Percentiles rank a stretch among this genome's conserved stretches.
These are phyloP conservation scores for Silurus aristotelis DNA, from an alignment of 2,797 vertebrate species.

Conservation along the genomic window DNA sequence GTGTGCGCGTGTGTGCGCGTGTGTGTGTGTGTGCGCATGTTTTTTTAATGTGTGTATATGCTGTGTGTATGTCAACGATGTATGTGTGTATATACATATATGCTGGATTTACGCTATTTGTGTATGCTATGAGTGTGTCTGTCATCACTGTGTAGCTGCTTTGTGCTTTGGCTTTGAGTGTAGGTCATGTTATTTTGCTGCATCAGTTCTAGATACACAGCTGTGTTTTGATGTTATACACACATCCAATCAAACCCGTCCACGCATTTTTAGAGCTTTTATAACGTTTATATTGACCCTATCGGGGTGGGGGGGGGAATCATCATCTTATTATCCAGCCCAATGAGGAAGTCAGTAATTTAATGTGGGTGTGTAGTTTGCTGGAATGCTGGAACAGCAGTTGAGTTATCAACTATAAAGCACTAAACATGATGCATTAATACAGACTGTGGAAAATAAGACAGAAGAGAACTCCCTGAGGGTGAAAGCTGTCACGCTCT, in stretches of 20 bases:
- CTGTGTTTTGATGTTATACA: not conserved
- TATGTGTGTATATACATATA: too few relatives aligned
- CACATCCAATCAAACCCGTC: not conserved
- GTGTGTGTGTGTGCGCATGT: not conserved
- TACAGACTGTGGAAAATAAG: not conserved
- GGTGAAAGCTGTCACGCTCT: not conserved
- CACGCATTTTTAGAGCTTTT: not conserved
- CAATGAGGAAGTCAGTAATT: not conserved
- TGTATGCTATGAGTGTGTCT: conserved; percentile 9
- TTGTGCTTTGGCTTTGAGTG: not conserved
- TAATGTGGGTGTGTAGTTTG: not conserved
- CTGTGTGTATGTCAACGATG: not conserved
- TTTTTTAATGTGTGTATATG: not conserved
- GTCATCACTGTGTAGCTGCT: conserved; percentile 28
- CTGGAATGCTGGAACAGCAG: not conserved
- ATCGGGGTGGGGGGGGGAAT: not conserved
- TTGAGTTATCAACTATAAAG: not conserved
- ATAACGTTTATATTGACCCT: not conserved
- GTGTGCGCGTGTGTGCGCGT: too few relatives aligned
- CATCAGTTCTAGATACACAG: not conserved
- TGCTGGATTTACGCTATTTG: too few relatives aligned
- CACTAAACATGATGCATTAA: not conserved
- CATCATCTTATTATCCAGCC: not conserved
- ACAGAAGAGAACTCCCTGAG: not conserved
- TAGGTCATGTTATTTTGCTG: conserved; percentile 3